These are phyloP conservation scores for Spialia ferax DNA, from an alignment of 2,888 invertebrate genomes.

Conservation along the genomic window DNA sequence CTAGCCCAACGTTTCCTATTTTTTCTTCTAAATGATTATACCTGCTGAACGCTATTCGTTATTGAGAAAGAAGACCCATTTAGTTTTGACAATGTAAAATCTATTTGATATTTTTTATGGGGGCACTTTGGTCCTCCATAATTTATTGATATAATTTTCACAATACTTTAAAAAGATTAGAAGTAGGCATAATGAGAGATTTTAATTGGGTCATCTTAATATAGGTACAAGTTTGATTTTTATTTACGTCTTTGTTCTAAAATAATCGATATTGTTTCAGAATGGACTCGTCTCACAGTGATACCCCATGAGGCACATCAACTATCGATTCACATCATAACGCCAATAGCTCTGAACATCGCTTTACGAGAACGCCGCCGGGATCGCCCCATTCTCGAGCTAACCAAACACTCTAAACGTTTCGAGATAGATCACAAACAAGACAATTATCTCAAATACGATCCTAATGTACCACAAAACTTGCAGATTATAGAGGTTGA, in stretches of 20 bases:
- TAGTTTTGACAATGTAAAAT: too few species aligned
- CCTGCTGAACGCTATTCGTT: too few species aligned
- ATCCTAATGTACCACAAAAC: conserved; percentile 76
- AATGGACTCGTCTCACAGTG: conserved; percentile 74
- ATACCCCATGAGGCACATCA: conserved; percentile 76
- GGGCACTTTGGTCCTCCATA: too few species aligned
- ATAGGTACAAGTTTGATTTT: neutral
- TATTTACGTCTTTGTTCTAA: neutral
- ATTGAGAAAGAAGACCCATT: too few species aligned
- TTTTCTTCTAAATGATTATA: too few species aligned
- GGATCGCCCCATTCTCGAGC: conserved; percentile 70
- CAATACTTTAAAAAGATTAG: too few species aligned
- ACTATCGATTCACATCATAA: conserved; percentile 69
- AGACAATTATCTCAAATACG: conserved; percentile 76
- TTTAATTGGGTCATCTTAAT: too few species aligned
- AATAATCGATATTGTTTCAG: conserved; percentile 50
- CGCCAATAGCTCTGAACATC: conserved; percentile 68
- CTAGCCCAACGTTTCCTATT: too few species aligned
- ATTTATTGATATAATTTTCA: too few species aligned
- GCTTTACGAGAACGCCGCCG: conserved; percentile 71
- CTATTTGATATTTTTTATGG: too few species aligned
- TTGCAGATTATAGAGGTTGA: conserved; percentile 78
- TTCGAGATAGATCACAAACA: conserved; percentile 65
- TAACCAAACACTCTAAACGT: conserved; percentile 65
- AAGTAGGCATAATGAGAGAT: too few species aligned